Evolutionary conservation across 2,888 invertebrate species (phyloP).

Genomic region (Volucella inanis): DNA sequence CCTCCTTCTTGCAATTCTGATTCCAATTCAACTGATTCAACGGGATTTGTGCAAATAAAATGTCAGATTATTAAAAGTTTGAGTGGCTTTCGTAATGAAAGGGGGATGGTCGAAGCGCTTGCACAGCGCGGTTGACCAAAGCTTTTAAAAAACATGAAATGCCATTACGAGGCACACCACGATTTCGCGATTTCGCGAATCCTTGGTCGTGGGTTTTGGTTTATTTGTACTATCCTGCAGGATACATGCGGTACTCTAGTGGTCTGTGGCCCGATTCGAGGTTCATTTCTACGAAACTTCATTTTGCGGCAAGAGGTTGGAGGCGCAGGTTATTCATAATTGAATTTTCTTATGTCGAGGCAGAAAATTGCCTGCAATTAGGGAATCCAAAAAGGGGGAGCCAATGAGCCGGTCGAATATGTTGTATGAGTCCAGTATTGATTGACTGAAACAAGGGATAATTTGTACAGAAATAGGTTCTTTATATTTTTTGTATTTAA

Average conservation of each 20-base stretch:
- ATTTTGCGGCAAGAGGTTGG: slow-evolving; percentile 43
- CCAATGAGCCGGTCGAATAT: not conserved
- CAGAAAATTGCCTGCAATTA: slow-evolving; percentile 56
- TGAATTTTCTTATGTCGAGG: slow-evolving; percentile 44
- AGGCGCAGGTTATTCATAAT: slow-evolving; percentile 43
- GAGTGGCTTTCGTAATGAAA: slow-evolving; percentile 55
- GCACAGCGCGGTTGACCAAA: slow-evolving; percentile 44
- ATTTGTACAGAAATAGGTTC: slow-evolving; percentile 42
- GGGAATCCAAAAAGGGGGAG: slow-evolving; percentile 1
- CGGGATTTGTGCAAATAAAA: slow-evolving; percentile 39
- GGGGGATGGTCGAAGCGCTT: slow-evolving; percentile 10
- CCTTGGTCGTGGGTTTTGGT: slow-evolving; percentile 28
- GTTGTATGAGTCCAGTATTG: not conserved
- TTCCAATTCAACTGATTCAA: slow-evolving; percentile 8
- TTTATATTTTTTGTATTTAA: not conserved
- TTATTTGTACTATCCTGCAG: slow-evolving; percentile 6
- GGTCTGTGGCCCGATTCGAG: not conserved
- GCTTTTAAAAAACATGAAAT: slow-evolving; percentile 48
- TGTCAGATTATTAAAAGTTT: slow-evolving; percentile 53
- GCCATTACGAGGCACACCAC: slow-evolving; percentile 38
- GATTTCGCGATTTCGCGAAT: slow-evolving; percentile 26
- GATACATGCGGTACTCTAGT: not conserved
- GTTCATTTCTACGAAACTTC: slow-evolving; percentile 33
- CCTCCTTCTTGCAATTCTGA: not conserved
- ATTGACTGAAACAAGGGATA: not conserved